Conservation (phyloP, 1,140 invertebrate genomes). For the Oncopodura yosiiana region DNA sequence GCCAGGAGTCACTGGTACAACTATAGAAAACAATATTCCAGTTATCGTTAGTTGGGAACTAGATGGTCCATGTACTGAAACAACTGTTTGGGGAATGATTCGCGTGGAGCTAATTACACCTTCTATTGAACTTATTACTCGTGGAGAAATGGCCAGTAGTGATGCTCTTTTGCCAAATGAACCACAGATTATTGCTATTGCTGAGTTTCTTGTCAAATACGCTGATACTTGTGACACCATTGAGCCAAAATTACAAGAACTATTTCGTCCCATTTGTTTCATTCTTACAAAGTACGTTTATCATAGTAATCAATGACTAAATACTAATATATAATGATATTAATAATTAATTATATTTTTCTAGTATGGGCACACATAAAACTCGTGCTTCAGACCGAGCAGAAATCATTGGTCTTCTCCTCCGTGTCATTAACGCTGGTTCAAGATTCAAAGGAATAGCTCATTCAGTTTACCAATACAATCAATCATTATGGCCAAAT, state of each 20-base stretch:
- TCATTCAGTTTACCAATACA: conserved; percentile 2
- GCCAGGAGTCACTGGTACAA: neutral
- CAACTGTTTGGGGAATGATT: conserved; percentile 12
- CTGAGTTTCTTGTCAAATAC: neutral
- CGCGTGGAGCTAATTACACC: conserved; percentile 1
- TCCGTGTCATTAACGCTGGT: conserved; percentile 3
- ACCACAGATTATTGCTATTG: neutral
- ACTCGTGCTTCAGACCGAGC: neutral
- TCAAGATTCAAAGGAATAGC: conserved; percentile 4
- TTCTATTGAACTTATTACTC: neutral
- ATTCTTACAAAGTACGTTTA: too few relatives aligned
- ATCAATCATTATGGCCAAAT: conserved; percentile 14
- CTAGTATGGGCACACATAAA: neutral
- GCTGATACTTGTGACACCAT: neutral
- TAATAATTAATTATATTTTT: neutral
- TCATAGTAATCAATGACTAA: neutral
- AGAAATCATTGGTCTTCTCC: neutral
- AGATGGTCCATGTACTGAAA: neutral
- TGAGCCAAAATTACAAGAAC: neutral
- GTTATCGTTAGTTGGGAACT: conserved; percentile 11
- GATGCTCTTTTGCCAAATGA: conserved; percentile 3
- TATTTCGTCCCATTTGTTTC: neutral
- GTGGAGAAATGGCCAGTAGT: too few relatives aligned
- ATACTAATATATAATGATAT: neutral
- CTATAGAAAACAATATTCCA: conserved; percentile 4